Base-by-base conservation (phyloP, 2,888 invertebrate species). In the Cerceris rybyensis region DNA sequence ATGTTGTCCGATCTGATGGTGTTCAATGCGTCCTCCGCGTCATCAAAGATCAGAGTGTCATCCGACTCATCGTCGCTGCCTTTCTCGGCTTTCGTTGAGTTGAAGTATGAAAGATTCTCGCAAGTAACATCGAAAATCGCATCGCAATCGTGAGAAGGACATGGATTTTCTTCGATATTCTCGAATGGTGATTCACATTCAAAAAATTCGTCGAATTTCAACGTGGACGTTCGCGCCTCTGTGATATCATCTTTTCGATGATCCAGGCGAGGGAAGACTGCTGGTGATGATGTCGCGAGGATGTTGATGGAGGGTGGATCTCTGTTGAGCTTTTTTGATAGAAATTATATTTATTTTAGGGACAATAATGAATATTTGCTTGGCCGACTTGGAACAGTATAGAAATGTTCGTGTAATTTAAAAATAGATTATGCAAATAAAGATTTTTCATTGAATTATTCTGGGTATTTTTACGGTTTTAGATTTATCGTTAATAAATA, bases 41-140 rank as follows among this genome's bases (percentile, higher is more conserved):
- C 73, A 28, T 82, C 78, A 42, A 70, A 75, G 6, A 63, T 60
- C 50, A 70, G 59, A 0, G 73, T 72, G 55, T 83, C 70, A 13
- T 83, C 70, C 0, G 58, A 1, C 6, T 78, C 79, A 41, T 69
- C 74, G 64, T 78, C 80, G n/a, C 78, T 78, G 14, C 68, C 78
- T 9, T 80, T 80, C 13, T 78, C 78, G 0, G 80, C 79, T n/a
- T 73, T 79, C 0, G 79, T 79, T n/a, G 83, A 83, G 43, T 83
- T 80, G 55, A 72, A 75, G 7, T 80, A 77, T 5, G 78, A 75
- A 2, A 69, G 5, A 64, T 75, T 78, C 8, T 78, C 81, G 7
- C 55, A 52, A 39, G 69, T 71, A 0, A 54, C 66, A 52, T 78
- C 71, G 9, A 74, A 61, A 0, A 60, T 55, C 11, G 66, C 13